These are phyloP conservation scores for Vombatus ursinus DNA, from an alignment of 2,113 vertebrate genomes.

Conservation along the genomic window DNA sequence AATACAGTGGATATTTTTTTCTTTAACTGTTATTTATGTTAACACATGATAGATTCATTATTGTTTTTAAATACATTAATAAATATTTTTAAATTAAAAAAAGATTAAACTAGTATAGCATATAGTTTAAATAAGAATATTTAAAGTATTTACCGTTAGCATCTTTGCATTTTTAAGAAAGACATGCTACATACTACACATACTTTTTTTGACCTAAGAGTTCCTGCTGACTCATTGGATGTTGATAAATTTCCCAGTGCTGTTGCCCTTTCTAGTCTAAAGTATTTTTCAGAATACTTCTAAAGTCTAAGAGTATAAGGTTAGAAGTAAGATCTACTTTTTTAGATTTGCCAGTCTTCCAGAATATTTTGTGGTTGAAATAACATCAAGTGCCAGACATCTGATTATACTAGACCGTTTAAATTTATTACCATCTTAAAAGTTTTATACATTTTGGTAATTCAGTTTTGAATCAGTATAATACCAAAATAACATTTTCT, in stretches of 20 bases:
- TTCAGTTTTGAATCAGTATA: neutral
- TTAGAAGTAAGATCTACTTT: slow-evolving; percentile 11
- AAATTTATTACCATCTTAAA: slow-evolving; percentile 3
- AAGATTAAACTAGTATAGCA: too few relatives aligned
- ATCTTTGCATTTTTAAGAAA: slow-evolving; percentile 28
- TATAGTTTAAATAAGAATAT: too few relatives aligned
- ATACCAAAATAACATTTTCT: too few relatives aligned
- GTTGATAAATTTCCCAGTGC: neutral
- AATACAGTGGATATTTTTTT: too few relatives aligned
- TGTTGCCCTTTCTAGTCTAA: slow-evolving; percentile 34
- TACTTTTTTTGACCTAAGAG: slow-evolving; percentile 7
- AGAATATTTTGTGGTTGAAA: neutral
- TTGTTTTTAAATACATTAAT: too few relatives aligned
- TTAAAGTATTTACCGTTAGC: too few relatives aligned
- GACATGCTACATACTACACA: neutral
- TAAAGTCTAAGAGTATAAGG: neutral
- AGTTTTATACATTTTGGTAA: neutral
- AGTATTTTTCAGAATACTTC: slow-evolving; percentile 10
- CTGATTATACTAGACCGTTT: neutral
- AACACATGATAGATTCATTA: too few relatives aligned
- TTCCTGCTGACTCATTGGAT: slow-evolving; percentile 6
- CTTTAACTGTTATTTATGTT: too few relatives aligned
- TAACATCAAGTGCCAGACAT: neutral
- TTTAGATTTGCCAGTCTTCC: neutral
- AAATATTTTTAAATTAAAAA: too few relatives aligned